phyloP scores from a whole-genome alignment of 2,113 vertebrate genomes.

The Pteronura brasiliensis region DNA sequence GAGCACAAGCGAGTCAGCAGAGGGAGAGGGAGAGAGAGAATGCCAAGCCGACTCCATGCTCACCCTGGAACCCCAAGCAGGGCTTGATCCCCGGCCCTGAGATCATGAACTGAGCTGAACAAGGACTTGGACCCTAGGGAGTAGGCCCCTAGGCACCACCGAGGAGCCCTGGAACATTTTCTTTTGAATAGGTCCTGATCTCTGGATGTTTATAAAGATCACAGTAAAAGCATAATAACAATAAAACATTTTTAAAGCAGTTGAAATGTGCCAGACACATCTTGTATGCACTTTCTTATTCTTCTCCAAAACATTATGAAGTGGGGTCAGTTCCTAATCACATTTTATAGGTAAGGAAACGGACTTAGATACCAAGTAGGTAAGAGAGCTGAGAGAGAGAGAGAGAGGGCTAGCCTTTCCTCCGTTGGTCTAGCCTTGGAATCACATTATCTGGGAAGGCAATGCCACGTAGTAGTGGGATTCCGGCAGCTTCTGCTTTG shows the following conservation, averaged over 20 bases:
- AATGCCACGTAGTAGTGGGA: background rate
- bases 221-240: background rate
- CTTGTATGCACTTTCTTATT: background rate
- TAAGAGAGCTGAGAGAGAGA: background rate
- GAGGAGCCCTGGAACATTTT: background rate
- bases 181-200: background rate
- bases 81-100: background rate
- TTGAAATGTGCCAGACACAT: background rate
- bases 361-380: background rate
- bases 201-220: background rate
- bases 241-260: constrained; percentile 2
- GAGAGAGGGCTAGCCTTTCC: background rate
- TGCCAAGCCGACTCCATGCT: background rate
- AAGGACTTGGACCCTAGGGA: background rate
- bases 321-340: background rate
- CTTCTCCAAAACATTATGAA: background rate
- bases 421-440: background rate
- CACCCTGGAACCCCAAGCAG: background rate
- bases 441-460: background rate
- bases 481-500: background rate
- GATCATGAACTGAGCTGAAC: background rate
- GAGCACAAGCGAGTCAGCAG: background rate
- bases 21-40: background rate
- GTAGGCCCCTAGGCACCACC: too few relatives aligned
- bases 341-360: background rate